These are phyloP conservation scores for Gonioctena quinquepunctata DNA, from an alignment of 1,140 invertebrate genomes.

Conservation along the genomic window DNA sequence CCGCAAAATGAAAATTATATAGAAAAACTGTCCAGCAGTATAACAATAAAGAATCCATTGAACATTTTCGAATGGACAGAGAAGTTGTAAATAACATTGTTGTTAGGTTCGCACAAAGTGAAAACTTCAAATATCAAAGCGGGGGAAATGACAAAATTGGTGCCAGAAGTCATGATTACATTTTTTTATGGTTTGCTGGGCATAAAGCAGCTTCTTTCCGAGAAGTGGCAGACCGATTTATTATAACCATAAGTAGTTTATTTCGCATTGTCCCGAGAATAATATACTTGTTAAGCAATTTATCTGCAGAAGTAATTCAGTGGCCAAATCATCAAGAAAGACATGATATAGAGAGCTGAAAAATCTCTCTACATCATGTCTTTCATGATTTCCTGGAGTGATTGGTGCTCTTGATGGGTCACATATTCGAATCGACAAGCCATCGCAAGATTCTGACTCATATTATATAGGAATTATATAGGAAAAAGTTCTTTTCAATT, in stretches of 20 bases:
- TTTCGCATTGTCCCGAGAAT: background rate
- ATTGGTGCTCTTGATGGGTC: slow-evolving; percentile 35
- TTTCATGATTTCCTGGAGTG: slow-evolving; percentile 23
- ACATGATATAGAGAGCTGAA: slow-evolving; percentile 1
- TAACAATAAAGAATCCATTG: background rate
- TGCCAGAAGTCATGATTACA: background rate
- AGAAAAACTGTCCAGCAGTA: background rate
- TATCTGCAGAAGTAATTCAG: background rate
- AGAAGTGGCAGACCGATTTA: background rate
- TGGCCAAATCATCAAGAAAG: slow-evolving; percentile 6
- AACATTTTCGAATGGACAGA: background rate
- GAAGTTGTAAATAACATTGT: background rate
- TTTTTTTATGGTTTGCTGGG: background rate
- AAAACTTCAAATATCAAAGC: background rate
- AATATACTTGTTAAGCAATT: background rate
- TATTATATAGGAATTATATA: slow-evolving; percentile 40
- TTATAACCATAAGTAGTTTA: background rate
- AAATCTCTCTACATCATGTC: too few species aligned
- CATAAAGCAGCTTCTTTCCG: background rate
- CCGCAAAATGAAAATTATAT: background rate
- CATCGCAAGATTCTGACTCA: slow-evolving; percentile 28
- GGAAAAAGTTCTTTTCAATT: slow-evolving; percentile 37
- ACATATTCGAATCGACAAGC: slow-evolving; percentile 40
- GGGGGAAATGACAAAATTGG: background rate
- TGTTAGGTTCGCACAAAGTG: background rate